Percentiles rank a stretch among this genome's conserved stretches.
Conservation (phyloP, 2,797 vertebrate species). For the Enteromius radiatus region DNA sequence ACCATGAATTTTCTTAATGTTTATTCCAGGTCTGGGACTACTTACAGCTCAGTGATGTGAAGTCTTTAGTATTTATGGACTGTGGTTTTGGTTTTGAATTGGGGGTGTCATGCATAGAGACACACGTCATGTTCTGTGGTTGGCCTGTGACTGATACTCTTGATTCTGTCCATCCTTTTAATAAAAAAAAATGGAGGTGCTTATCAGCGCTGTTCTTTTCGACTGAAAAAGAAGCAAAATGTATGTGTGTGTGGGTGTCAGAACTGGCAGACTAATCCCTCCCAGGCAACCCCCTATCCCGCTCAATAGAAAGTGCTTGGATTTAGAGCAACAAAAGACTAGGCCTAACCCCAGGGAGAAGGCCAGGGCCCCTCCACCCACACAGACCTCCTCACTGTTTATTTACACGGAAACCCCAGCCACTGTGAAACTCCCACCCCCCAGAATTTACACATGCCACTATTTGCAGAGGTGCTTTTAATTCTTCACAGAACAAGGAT, state of each 20-base stretch:
- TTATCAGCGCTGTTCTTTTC: conserved; percentile 58
- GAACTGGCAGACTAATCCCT: conserved; percentile 78
- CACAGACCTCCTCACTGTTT: conserved; percentile 80
- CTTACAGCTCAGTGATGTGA: conserved; percentile 48
- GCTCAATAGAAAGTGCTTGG: conserved; percentile 79
- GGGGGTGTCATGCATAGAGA: conserved; percentile 58
- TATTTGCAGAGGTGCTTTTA: conserved; percentile 83
- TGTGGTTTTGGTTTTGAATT: conserved; percentile 56
- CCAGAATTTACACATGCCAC: conserved; percentile 78
- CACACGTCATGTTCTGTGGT: conserved; percentile 59
- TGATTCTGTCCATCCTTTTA: conserved; percentile 61
- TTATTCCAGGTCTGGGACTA: conserved; percentile 50
- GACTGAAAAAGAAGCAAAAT: conserved; percentile 53
- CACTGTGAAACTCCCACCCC: conserved; percentile 75
- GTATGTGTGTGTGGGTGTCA: conserved; percentile 65
- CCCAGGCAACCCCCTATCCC: conserved; percentile 72
- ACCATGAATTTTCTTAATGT: conserved; percentile 43
- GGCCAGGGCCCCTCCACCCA: conserved; percentile 77
- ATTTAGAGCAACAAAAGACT: conserved; percentile 83
- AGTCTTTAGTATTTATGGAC: conserved; percentile 56
- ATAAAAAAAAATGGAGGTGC: conserved; percentile 45
- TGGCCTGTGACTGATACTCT: conserved; percentile 51
- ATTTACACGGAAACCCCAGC: conserved; percentile 84
- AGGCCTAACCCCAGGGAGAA: conserved; percentile 72
- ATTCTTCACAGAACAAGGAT: conserved; percentile 80